Evolutionary conservation across 35 echinoderm and acorn worm species (phyloP), one percentile per base, ranked within the genome.

Genomic region (Apostichopus parvimensis): DNA sequence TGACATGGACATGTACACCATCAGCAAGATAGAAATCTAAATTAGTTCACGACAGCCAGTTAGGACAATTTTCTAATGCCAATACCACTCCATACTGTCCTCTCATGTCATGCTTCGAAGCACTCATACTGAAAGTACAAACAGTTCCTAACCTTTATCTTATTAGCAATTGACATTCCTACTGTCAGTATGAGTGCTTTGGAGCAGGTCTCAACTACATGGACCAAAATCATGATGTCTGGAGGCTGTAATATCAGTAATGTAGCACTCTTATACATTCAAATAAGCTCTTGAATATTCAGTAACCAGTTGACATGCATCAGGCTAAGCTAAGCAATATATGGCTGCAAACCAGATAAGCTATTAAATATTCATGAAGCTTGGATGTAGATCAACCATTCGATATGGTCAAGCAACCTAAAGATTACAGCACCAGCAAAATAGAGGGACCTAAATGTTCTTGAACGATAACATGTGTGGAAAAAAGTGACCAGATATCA

Each of bases 391-490:
- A 90, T 2, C 66, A 98, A 20, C 34, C 2, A 0, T 45, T 0
- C 0, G 34, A 45, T 45, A 0, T 4, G 34, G 76, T 90, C 45
- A 83, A 85, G 18, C 72, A 92, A 52, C 78, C 81, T 23, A 91
- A 92, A 91, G 91, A 9, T 66, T 94, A 14, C 92, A 95, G 57
- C 89, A 95, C 5, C 96, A 98, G 78, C 96, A 95, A 58, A 92
- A 95, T 68, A 93, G 94, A 54, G 96, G 91, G 34, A 45, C 34
- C 2, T 45, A 2, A 45, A 45, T 45, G 34, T 45, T 45, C 2
- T 45, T 45, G 2, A 45, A 45, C 34, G 0, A 45, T 45, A 45
- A 3, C 34, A 3, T 45, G 34, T 45, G 34, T 45, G 34, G 34
- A 45, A 4, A 45, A 4, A 45, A 45, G 34, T n/a, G n/a, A n/a